Evolutionary conservation across 2,797 vertebrate species (phyloP), one percentile per base, ranked within the genome.

Genomic region (Euphonia xanthogaster): DNA sequence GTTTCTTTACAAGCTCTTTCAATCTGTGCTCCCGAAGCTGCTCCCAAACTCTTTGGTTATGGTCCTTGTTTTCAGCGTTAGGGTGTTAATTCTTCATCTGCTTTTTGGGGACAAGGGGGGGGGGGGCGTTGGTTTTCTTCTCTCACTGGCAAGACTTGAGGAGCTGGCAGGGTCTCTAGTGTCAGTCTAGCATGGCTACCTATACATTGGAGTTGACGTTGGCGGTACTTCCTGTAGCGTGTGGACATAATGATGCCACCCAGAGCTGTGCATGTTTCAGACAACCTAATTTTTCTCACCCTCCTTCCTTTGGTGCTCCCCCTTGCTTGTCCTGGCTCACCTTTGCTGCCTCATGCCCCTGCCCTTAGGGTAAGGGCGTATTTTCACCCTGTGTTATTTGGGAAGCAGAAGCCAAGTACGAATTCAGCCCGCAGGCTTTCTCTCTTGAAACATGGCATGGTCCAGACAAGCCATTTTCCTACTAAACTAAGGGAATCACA

Each of bases 11-110:
- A 5, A 86, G 81, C 82, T 93, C 91, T 93, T 45, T 95, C n/a
- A 55, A 95, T 94, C 96, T 94, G 94, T 91, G 78, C 80, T 96
- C 95, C 96, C 35, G 21, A 88, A 79, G 35, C 93, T 80, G 83
- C 88, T 92, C 93, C 81, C 16, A 17, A 86, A 14, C 45, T 94
- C 79, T 96, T 97, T 93, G 94, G 68, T 95, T 94, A 48, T 68
- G 93, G 95, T 95, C 92, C 96, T 60, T 87, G 72, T 93, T 97
- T 86, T 80, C 72, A 81, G 94, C 82, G 24, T 97, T 97, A 94
- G 14, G 3, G 58, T 96, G 91, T 95, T 88, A 78, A 83, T 96
- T 79, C 74, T 95, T 96, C 86, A 81, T 74, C 67, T 85, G 86
- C 91, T 92, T 95, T 90, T 42, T 5, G 45, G 76, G 72, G 44